Evolutionary conservation across 1,140 invertebrate genomes (phyloP).

Genomic region (Oedothorax gibbosus): DNA sequence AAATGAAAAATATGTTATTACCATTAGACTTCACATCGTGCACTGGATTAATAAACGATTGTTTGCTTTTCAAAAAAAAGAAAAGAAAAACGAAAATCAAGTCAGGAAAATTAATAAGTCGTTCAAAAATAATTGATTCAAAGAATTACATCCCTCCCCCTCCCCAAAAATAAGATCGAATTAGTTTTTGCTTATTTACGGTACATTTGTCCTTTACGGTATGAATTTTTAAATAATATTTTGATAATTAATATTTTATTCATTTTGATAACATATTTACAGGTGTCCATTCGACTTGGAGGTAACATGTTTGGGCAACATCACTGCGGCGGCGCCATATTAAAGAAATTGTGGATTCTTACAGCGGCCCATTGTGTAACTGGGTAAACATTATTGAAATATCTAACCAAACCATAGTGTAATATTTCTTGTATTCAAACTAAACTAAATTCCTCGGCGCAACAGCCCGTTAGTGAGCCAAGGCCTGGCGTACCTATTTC

Average conservation of each 20-base stretch:
- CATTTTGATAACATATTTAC: background rate
- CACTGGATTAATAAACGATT: too few species aligned
- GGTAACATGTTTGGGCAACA: slow-evolving; percentile 53
- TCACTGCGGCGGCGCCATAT: slow-evolving; percentile 82
- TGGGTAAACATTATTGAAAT: slow-evolving; percentile 9
- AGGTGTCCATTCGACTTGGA: slow-evolving; percentile 61
- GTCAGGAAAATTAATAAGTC: too few species aligned
- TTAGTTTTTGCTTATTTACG: background rate
- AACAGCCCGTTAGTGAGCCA: too few species aligned
- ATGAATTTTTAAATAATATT: background rate
- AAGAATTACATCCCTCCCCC: background rate
- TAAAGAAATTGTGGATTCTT: slow-evolving; percentile 80
- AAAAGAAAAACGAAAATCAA: too few species aligned
- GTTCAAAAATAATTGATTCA: background rate
- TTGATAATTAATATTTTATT: background rate
- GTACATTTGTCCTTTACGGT: background rate
- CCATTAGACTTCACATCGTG: too few species aligned
- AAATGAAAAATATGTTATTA: too few species aligned
- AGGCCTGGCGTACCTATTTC: too few species aligned
- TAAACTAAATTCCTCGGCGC: too few species aligned
- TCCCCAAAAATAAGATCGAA: background rate
- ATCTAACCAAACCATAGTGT: too few species aligned
- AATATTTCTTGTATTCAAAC: too few species aligned
- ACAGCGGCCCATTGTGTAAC: slow-evolving; percentile 89
- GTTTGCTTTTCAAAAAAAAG: too few species aligned